Conservation (phyloP, 2,888 invertebrate species). For the Heliconius cydno region DNA sequence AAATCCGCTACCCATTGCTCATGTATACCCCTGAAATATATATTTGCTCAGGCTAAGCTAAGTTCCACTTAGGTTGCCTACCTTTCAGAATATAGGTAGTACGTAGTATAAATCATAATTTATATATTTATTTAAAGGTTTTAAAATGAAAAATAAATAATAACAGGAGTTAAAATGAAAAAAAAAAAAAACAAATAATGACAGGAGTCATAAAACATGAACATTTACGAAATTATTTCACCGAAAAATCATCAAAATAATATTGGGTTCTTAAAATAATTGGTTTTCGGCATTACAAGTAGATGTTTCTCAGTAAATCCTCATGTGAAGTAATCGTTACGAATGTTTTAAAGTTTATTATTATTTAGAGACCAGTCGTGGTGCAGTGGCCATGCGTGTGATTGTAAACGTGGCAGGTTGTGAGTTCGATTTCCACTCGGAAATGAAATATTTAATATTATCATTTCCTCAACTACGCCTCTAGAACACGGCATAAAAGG, state of each 20-base stretch:
- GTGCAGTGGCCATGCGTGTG: no score
- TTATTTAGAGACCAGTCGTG: no score
- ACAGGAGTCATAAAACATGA: background rate
- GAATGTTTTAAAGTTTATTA: constrained; percentile 1
- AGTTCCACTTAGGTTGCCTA: no score
- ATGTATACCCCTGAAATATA: no score
- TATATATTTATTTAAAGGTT: no score
- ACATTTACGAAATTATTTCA: constrained; percentile 22
- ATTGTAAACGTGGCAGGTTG: background rate
- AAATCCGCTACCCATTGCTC: no score
- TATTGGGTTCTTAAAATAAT: constrained; percentile 13
- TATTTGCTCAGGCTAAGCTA: no score
- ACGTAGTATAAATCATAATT: no score
- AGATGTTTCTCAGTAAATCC: constrained; percentile 9
- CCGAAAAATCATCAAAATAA: constrained; percentile 22
- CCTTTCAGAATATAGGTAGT: no score
- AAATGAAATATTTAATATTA: background rate
- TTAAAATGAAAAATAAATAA: background rate
- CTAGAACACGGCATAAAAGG: no score
- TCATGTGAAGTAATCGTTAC: background rate
- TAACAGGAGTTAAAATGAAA: background rate
- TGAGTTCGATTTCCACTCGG: background rate
- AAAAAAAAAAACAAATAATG: background rate
- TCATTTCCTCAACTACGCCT: background rate
- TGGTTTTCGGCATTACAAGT: background rate